Percentiles rank a stretch among this genome's conserved stretches.
Evolutionary conservation across 2,888 invertebrate genomes (phyloP).

Genomic region (Glyphotaelius pellucidus): DNA sequence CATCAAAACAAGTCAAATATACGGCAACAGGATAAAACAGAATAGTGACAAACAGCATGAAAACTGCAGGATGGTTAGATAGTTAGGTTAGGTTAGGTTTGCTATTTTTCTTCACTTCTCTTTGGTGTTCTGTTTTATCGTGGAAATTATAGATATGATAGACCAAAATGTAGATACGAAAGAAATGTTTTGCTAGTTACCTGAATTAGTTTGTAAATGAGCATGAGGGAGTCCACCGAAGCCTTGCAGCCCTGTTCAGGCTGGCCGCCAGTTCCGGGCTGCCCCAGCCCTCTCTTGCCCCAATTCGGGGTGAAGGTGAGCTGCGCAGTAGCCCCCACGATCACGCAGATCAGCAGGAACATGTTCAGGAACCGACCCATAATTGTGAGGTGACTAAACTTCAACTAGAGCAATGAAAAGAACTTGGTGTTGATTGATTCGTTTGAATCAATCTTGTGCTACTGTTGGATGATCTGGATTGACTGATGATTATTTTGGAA

Average conservation of each 20-base stretch:
- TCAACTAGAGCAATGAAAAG: background rate
- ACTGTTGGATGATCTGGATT: conserved; percentile 5
- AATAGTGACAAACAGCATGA: too few species aligned
- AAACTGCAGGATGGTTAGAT: too few species aligned
- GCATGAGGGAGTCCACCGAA: conserved; percentile 76
- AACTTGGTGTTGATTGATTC: background rate
- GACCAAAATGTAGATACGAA: conserved; percentile 37
- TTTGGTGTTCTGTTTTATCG: too few species aligned
- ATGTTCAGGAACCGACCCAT: conserved; percentile 54
- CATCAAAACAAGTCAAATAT: too few species aligned
- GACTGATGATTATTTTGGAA: background rate
- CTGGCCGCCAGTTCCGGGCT: conserved; percentile 11
- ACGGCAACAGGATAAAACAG: too few species aligned
- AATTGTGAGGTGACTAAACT: background rate
- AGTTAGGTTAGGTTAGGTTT: too few species aligned
- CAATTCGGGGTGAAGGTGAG: conserved; percentile 79
- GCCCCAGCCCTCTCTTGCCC: conserved; percentile 73
- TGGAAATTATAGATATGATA: background rate
- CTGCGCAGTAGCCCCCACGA: conserved; percentile 71
- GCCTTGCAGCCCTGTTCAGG: conserved; percentile 73
- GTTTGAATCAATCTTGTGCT: background rate
- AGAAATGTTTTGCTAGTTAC: conserved; percentile 68
- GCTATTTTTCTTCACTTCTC: too few species aligned
- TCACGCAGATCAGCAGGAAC: conserved; percentile 61
- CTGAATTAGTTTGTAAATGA: conserved; percentile 80